Evolutionary conservation across 2,113 vertebrate genomes (phyloP).

Genomic region (Macrotus californicus): DNA sequence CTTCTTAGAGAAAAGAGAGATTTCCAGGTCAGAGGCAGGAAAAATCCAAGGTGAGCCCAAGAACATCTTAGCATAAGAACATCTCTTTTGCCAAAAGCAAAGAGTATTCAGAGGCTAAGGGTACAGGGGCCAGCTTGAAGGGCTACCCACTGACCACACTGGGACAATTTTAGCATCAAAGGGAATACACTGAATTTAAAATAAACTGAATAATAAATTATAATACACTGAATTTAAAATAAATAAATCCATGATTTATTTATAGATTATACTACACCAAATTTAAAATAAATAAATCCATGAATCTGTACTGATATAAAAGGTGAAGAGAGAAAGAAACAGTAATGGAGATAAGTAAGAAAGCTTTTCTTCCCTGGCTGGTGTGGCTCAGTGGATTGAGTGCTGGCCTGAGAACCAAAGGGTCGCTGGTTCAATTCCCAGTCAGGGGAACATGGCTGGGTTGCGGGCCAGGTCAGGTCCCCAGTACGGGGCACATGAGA

Average conservation of each 20-base stretch:
- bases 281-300: not conserved
- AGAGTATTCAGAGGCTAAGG: not conserved
- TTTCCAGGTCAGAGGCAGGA: not conserved
- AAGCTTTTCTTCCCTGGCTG: not conserved
- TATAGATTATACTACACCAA: not conserved
- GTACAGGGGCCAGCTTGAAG: not conserved
- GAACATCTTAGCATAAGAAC: not conserved
- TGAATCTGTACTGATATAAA: not conserved
- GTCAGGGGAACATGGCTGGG: too few species aligned
- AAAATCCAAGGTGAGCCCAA: not conserved
- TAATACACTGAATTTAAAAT: too few species aligned
- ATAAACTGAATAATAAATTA: too few species aligned
- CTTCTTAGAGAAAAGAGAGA: not conserved
- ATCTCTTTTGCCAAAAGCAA: not conserved
- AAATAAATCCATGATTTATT: too few species aligned
- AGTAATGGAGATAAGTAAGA: not conserved
- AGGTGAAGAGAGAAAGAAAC: not conserved
- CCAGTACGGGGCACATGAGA: too few species aligned
- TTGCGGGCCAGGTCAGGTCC: too few species aligned
- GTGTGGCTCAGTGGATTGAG: too few species aligned
- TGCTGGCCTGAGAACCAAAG: too few species aligned
- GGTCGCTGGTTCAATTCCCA: too few species aligned
- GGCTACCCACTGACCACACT: not conserved
- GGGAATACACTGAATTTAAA: not conserved
- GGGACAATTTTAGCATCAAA: not conserved